Evolutionary conservation across 2,888 invertebrate genomes (phyloP).

Genomic region (Eurytoma californica): DNA sequence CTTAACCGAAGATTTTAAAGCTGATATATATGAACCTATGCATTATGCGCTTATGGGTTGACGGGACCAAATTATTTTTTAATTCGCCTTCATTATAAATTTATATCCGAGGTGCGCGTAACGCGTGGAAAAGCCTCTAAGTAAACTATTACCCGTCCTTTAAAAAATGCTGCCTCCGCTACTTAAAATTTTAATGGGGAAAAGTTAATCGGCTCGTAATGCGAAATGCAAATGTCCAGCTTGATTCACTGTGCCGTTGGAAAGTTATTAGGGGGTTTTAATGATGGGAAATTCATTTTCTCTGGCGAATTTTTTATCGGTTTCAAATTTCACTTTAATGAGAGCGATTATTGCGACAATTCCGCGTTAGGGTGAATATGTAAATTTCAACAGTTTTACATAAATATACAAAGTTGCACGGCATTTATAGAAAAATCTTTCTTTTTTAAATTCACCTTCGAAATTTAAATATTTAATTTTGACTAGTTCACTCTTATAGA

Average conservation of each 20-base stretch:
- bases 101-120: too few relatives aligned
- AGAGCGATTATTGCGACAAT: conserved; percentile 35
- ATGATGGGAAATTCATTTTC: conserved; percentile 8
- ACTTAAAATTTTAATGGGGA: conserved; percentile 17
- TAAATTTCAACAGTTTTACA: too few relatives aligned
- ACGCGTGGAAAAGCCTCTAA: background rate
- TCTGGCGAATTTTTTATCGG: background rate
- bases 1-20: too few relatives aligned
- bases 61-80: too few relatives aligned
- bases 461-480: too few relatives aligned
- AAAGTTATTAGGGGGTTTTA: conserved; percentile 34
- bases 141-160: background rate
- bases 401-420: too few relatives aligned
- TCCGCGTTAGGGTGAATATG: background rate
- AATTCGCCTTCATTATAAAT: too few relatives aligned
- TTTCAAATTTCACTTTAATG: conserved; percentile 38
- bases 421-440: too few relatives aligned
- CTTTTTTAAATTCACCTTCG: too few relatives aligned
- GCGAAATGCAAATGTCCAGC: conserved; percentile 13
- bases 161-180: background rate
- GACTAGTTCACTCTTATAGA: too few relatives aligned
- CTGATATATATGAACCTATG: too few relatives aligned
- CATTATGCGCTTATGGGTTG: too few relatives aligned
- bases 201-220: conserved; percentile 22
- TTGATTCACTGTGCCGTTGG: conserved; percentile 17